Conservation (phyloP, 2,888 invertebrate genomes). For the Tubulanus polymorphus region DNA sequence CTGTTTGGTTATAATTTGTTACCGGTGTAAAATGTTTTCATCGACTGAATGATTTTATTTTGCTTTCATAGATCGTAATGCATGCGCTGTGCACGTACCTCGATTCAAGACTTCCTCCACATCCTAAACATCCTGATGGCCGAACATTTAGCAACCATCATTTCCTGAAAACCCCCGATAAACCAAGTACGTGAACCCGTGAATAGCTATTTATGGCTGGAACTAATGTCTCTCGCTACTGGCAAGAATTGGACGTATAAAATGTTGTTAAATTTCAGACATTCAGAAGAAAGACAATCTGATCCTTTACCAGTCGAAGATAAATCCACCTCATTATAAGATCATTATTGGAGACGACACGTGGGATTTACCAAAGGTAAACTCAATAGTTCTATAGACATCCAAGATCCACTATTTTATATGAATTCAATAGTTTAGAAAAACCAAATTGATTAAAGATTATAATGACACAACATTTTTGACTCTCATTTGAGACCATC, state of each 20-base stretch:
- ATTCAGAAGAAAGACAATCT: constrained; percentile 56
- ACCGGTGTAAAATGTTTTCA: too few relatives aligned
- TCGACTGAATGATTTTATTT: neutral
- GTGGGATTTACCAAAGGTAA: constrained; percentile 66
- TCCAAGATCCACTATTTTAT: neutral
- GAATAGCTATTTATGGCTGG: too few relatives aligned
- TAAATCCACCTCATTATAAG: constrained; percentile 70
- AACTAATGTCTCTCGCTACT: neutral
- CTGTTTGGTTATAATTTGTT: too few relatives aligned
- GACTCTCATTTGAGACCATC: too few relatives aligned
- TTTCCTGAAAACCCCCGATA: constrained; percentile 50
- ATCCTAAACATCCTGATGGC: constrained; percentile 53
- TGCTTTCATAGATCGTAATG: constrained; percentile 66
- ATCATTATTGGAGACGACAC: constrained; percentile 65
- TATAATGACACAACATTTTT: too few relatives aligned
- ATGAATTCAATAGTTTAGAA: too few relatives aligned
- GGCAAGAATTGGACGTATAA: neutral
- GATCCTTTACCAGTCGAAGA: constrained; percentile 62
- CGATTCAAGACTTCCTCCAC: constrained; percentile 69
- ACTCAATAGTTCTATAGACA: neutral
- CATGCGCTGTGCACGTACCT: constrained; percentile 81
- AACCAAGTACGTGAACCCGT: constrained; percentile 55
- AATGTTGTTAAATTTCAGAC: constrained; percentile 26
- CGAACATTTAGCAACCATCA: constrained; percentile 53
- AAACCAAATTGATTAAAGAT: neutral